Evolutionary conservation across 2,797 vertebrate species (phyloP).

Genomic region (Antrozous pallidus): DNA sequence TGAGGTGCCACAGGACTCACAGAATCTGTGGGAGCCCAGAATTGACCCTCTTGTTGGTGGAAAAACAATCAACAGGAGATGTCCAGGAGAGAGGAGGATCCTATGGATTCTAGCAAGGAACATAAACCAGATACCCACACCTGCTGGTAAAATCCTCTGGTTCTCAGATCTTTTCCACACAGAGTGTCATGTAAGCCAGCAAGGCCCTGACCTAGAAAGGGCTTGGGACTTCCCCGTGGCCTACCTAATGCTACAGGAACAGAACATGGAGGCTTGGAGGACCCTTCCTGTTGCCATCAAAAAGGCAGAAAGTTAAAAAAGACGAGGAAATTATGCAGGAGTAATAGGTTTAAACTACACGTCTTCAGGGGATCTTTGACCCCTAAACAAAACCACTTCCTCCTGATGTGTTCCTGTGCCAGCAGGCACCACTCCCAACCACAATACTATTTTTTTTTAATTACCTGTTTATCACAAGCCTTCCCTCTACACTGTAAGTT

Average conservation of each 20-base stretch:
- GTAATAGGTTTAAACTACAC: not conserved
- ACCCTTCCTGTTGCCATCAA: rapidly evolving
- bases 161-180: not conserved
- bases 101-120: not conserved
- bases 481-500: not conserved
- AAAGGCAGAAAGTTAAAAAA: not conserved
- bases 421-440: too few relatives aligned
- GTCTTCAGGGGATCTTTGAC: not conserved
- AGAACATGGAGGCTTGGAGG: not conserved
- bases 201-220: not conserved
- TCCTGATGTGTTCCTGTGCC: not conserved
- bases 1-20: rapidly evolving
- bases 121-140: not conserved
- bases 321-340: not conserved
- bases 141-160: not conserved
- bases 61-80: not conserved
- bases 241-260: not conserved
- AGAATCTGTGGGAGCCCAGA: not conserved
- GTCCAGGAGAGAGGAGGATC: not conserved
- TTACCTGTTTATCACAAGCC: not conserved
- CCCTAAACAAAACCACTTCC: not conserved
- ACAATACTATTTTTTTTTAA: not conserved
- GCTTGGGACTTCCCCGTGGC: not conserved
- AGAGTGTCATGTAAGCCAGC: not conserved
- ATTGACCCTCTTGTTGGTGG: not conserved